Conservation (phyloP, 1,140 invertebrate genomes). For the Drosophila pseudoananassae region DNA sequence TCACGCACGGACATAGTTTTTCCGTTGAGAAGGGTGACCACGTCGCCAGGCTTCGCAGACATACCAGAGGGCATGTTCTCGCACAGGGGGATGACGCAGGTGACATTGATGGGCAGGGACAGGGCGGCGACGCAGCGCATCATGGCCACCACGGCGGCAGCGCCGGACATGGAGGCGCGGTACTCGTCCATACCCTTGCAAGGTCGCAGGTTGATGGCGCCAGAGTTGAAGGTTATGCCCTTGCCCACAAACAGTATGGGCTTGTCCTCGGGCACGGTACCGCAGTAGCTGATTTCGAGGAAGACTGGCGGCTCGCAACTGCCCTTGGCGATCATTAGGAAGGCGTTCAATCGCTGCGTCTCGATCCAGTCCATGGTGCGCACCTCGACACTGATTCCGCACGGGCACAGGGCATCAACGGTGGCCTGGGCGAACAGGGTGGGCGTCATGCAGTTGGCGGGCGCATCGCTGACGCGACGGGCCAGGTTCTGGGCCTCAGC, state of each 20-base stretch:
- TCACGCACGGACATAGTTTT: slow-evolving; percentile 95
- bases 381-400: slow-evolving; percentile 87
- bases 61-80: slow-evolving; percentile 94
- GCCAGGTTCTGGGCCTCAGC: slow-evolving; percentile 94
- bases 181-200: slow-evolving; percentile 91
- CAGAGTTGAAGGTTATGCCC: slow-evolving; percentile 94
- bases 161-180: slow-evolving; percentile 96
- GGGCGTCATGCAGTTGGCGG: slow-evolving; percentile 94
- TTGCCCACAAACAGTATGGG: slow-evolving; percentile 90
- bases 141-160: slow-evolving; percentile 91
- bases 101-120: slow-evolving; percentile 90
- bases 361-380: slow-evolving; percentile 90
- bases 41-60: slow-evolving; percentile 94
- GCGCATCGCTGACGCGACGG: slow-evolving; percentile 90
- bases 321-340: slow-evolving; percentile 91
- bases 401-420: slow-evolving; percentile 85
- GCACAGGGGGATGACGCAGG: slow-evolving; percentile 90
- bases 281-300: slow-evolving; percentile 88
- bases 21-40: slow-evolving; percentile 93
- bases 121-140: slow-evolving; percentile 89
- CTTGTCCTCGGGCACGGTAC: slow-evolving; percentile 84
- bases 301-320: slow-evolving; percentile 91
- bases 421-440: slow-evolving; percentile 89
- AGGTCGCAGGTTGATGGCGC: slow-evolving; percentile 94
- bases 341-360: slow-evolving; percentile 89